Evolutionary conservation across 2,888 invertebrate species (phyloP), one percentile per base, ranked within the genome.

Genomic region (Tetragnatha montana): DNA sequence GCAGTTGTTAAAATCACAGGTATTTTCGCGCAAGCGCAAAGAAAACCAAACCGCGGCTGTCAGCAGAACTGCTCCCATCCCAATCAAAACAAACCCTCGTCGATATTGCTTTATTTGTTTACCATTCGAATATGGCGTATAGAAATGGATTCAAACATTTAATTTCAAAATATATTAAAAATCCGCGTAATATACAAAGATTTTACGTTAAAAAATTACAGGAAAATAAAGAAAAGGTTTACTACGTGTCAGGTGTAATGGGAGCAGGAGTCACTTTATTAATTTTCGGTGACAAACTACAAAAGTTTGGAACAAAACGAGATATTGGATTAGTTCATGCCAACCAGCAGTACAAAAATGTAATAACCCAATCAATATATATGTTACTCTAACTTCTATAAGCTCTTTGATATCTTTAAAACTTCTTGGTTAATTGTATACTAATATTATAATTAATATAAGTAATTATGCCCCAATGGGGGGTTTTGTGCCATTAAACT

Each of bases 261-360:
- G 90, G 90, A 17, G 76, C 86, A 14, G 87, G 83, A 14, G 75
- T 87, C 14, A 90, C 87, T 47, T 76, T 90, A 22, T 47, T 82
- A 22, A 76, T 90, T 22, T 90, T 90, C 47, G 84, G 90, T 71
- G 87, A 90, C 70, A 84, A 84, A 81, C 80, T 90, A 10, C 90
- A 90, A 79, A 90, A 90, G 35, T 90, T 90, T 60, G 90, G 90
- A 71, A 81, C 87, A 0, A 87, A 74, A 81, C 79, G 87, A 21
- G 90, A 90, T 50, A 86, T 90, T 50, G 90, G 75, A 22, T 60
- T 90, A 75, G 87, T 87, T 60, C 87, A 75, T 68, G 90, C 87
- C 49, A 90, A 90, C 74, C 89, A 86, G 50, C 80, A 90, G 12
- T 69, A 83, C 12, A 90, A 90, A 79, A 51, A 68, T 35, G 89